Conservation (phyloP, 2,113 vertebrate genomes). For the Pycnonotus jocosus region DNA sequence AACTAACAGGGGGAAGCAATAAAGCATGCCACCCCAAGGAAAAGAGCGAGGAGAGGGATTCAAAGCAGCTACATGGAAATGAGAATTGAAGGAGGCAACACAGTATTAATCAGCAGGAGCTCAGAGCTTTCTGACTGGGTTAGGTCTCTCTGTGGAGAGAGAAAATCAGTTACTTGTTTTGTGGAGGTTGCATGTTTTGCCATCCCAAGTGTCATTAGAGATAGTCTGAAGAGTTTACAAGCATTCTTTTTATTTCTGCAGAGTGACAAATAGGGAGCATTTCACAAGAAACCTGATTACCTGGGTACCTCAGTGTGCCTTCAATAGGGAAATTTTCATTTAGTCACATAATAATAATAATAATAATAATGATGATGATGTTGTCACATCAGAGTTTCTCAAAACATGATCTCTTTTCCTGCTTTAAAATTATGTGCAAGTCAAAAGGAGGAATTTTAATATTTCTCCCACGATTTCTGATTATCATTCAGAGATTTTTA, state of each 20-base stretch:
- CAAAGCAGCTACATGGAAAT: background rate
- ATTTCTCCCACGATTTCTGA: background rate
- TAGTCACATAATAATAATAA: background rate
- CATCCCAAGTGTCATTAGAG: background rate
- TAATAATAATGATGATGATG: background rate
- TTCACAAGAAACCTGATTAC: background rate
- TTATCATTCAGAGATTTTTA: background rate
- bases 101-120: background rate
- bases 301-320: background rate
- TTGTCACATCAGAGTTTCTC: background rate
- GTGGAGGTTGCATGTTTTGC: background rate
- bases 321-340: background rate
- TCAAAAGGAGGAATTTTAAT: background rate
- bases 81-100: background rate
- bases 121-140: background rate
- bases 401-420: background rate
- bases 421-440: background rate
- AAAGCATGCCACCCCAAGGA: background rate
- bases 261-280: background rate
- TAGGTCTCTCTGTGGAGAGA: background rate
- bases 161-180: constrained; percentile 14
- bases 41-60: background rate
- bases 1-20: background rate
- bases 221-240: background rate
- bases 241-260: background rate